These are phyloP conservation scores for Syngnathus scovelli DNA, from an alignment of 2,113 vertebrate species.

Conservation along the genomic window DNA sequence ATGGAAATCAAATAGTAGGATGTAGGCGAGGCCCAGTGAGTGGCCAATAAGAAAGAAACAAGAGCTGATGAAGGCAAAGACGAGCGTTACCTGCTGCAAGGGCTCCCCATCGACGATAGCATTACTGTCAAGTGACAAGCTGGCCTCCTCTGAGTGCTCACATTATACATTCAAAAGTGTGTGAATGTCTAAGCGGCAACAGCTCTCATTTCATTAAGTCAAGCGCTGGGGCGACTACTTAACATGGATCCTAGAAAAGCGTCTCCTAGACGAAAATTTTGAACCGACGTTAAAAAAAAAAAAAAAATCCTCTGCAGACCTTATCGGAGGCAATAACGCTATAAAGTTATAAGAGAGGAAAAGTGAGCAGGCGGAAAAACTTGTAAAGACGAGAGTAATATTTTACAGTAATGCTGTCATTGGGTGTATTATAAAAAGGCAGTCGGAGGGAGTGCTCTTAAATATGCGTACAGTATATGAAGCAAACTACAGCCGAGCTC, in stretches of 20 bases:
- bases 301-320: slow-evolving; percentile 2
- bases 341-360: background rate
- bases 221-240: slow-evolving; percentile 46
- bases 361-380: background rate
- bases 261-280: slow-evolving; percentile 17
- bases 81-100: slow-evolving; percentile 64
- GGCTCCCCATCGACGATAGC: slow-evolving; percentile 54
- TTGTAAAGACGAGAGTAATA: slow-evolving; percentile 42
- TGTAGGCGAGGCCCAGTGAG: slow-evolving; percentile 69
- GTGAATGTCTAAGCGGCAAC: slow-evolving; percentile 47
- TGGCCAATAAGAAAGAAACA: slow-evolving; percentile 69
- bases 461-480: background rate
- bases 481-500: background rate
- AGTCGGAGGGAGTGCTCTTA: background rate
- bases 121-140: slow-evolving; percentile 59
- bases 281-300: background rate
- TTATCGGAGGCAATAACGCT: background rate
- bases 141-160: slow-evolving; percentile 56
- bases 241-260: slow-evolving; percentile 44
- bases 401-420: slow-evolving; percentile 39
- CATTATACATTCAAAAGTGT: slow-evolving; percentile 64
- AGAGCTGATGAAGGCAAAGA: slow-evolving; percentile 68
- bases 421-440: slow-evolving; percentile 1
- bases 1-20: slow-evolving; percentile 73
- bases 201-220: slow-evolving; percentile 58